Percentiles rank a stretch among this genome's conserved stretches.
Conservation (phyloP, 2,113 vertebrate genomes). For the Phasianus colchicus region DNA sequence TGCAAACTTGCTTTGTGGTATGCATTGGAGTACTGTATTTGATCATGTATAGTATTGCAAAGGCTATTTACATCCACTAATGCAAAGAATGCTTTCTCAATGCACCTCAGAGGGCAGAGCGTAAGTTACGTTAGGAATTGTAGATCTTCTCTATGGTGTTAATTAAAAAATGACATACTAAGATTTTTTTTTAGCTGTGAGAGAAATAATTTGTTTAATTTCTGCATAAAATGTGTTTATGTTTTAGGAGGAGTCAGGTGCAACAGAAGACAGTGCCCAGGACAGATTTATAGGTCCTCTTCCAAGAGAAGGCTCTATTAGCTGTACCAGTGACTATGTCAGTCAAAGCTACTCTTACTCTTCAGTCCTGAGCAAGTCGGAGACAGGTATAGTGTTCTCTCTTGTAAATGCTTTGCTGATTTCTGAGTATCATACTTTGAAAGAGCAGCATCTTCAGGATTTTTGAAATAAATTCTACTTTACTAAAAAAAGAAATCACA, state of each 20-base stretch:
- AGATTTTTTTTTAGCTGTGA: neutral
- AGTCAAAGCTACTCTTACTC: constrained; percentile 96
- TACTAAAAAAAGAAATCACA: neutral
- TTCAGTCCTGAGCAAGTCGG: constrained; percentile 95
- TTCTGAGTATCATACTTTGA: neutral
- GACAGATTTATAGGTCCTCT: constrained; percentile 94
- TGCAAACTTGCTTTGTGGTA: neutral
- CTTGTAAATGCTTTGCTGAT: neutral
- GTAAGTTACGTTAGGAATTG: neutral
- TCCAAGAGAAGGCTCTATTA: constrained; percentile 88
- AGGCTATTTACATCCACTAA: neutral
- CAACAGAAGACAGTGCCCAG: constrained; percentile 87
- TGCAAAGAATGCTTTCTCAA: fast-evolving
- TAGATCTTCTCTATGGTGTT: neutral
- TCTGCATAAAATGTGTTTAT: neutral
- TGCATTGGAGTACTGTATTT: neutral
- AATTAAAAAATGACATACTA: neutral
- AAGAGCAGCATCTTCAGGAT: neutral
- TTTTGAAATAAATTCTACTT: neutral
- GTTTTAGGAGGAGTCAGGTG: constrained; percentile 87
- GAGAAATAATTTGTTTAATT: neutral
- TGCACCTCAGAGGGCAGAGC: neutral
- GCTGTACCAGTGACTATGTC: constrained; percentile 91
- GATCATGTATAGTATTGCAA: neutral
- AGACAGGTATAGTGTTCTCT: constrained; percentile 85